phyloP scores from a whole-genome alignment of 2,113 vertebrate species.

The Paracanthobrama guichenoti region DNA sequence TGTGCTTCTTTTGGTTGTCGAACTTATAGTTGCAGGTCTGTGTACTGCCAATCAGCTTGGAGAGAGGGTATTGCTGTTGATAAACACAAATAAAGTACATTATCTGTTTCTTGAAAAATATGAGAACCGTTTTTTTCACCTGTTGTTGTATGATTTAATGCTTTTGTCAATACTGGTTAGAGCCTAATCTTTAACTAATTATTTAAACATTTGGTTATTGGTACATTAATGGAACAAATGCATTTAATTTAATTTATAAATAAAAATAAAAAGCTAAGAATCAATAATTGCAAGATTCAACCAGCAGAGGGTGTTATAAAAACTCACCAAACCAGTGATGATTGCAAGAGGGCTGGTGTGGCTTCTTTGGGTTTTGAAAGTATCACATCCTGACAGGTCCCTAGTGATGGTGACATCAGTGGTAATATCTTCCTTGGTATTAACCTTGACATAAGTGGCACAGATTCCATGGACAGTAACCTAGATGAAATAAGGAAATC shows the following conservation, averaged over 20 bases:
- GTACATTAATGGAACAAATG: neutral
- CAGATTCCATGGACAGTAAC: constrained; percentile 87
- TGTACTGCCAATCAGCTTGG: constrained; percentile 80
- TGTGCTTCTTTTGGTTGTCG: constrained; percentile 81
- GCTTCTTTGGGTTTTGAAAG: constrained; percentile 76
- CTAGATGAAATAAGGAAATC: constrained; percentile 65
- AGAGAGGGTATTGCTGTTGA: constrained; percentile 72
- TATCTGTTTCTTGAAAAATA: neutral
- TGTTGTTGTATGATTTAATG: neutral
- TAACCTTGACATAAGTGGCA: constrained; percentile 72
- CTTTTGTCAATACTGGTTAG: neutral
- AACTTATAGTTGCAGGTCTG: constrained; percentile 87
- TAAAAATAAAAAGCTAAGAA: constrained; percentile 37
- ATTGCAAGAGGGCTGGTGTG: constrained; percentile 85
- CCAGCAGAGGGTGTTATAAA: neutral
- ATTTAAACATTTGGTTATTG: constrained; percentile 27
- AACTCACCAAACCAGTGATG: constrained; percentile 81
- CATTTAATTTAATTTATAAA: neutral
- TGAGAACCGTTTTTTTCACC: neutral
- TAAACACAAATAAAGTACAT: neutral
- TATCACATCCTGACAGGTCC: constrained; percentile 82
- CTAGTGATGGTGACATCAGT: constrained; percentile 79
- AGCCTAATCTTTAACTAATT: neutral
- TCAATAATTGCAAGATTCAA: neutral
- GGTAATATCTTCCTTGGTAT: constrained; percentile 70